Percentiles rank a stretch among this genome's conserved stretches.
Evolutionary conservation across 2,113 vertebrate genomes (phyloP).

Genomic region (Sigmodon hispidus): DNA sequence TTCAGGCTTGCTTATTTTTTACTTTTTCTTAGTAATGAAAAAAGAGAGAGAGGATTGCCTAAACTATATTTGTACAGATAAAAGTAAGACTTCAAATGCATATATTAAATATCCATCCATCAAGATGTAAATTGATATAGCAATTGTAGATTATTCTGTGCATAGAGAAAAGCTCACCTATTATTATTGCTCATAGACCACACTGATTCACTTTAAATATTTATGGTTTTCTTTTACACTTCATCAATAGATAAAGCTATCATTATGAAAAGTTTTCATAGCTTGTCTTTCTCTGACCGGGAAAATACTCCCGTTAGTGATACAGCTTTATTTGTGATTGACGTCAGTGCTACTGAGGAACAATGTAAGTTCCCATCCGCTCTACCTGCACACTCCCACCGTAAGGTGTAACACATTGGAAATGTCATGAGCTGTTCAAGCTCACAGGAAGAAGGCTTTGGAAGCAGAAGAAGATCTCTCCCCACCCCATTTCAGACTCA

Average conservation of each 20-base stretch:
- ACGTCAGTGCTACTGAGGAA: constrained; percentile 57
- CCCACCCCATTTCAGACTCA: neutral
- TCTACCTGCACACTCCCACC: neutral
- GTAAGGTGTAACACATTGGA: neutral
- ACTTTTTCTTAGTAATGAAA: constrained; percentile 16
- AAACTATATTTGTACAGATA: constrained; percentile 39
- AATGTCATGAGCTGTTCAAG: neutral
- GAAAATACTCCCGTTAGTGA: constrained; percentile 53
- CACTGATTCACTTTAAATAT: constrained; percentile 56
- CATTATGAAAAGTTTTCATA: constrained; percentile 68
- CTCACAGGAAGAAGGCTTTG: neutral
- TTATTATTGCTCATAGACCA: constrained; percentile 29
- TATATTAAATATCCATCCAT: constrained; percentile 61
- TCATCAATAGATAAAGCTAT: constrained; percentile 61
- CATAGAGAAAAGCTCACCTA: constrained; percentile 54
- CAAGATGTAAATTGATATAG: constrained; percentile 63
- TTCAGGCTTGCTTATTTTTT: constrained; percentile 17
- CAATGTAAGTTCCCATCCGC: constrained; percentile 55
- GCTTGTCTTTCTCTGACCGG: constrained; percentile 50
- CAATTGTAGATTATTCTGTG: constrained; percentile 38
- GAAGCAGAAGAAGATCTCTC: neutral
- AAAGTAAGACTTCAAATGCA: constrained; percentile 70
- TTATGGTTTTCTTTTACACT: constrained; percentile 66
- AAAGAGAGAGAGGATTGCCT: constrained; percentile 14
- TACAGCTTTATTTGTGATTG: constrained; percentile 38